phyloP scores from a whole-genome alignment of 2,888 invertebrate species.

The Aspidiotus destructor region DNA sequence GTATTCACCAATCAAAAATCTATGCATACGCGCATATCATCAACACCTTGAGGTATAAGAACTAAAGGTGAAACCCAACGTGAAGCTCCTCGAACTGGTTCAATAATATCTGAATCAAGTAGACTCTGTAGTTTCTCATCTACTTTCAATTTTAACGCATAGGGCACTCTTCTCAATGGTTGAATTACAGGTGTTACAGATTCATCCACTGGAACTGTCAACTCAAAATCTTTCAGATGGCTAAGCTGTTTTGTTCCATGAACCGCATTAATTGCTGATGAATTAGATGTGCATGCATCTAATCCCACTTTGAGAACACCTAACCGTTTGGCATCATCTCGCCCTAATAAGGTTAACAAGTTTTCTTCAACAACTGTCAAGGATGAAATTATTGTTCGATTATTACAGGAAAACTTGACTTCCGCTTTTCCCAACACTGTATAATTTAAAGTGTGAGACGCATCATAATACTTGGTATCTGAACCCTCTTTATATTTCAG shows the following conservation, averaged over 20 bases:
- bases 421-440: not conserved
- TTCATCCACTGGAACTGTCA: not conserved
- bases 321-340: not conserved
- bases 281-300: not conserved
- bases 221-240: not conserved
- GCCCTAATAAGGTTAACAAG: not conserved
- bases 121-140: not conserved
- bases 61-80: constrained; percentile 2
- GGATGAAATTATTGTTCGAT: not conserved
- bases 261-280: not conserved
- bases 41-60: not conserved
- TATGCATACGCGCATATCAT: not conserved
- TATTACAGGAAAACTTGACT: not conserved
- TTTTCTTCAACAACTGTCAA: not conserved
- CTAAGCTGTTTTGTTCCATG: not conserved
- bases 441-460: not conserved
- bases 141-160: not conserved
- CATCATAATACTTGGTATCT: not conserved
- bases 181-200: constrained; percentile 4
- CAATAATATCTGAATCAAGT: not conserved
- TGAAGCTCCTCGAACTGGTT: constrained; percentile 1
- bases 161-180: not conserved
- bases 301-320: not conserved
- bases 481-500: not conserved
- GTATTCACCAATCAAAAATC: not conserved